Base-by-base conservation (phyloP, 2,797 vertebrate species). In the Menidia menidia region DNA sequence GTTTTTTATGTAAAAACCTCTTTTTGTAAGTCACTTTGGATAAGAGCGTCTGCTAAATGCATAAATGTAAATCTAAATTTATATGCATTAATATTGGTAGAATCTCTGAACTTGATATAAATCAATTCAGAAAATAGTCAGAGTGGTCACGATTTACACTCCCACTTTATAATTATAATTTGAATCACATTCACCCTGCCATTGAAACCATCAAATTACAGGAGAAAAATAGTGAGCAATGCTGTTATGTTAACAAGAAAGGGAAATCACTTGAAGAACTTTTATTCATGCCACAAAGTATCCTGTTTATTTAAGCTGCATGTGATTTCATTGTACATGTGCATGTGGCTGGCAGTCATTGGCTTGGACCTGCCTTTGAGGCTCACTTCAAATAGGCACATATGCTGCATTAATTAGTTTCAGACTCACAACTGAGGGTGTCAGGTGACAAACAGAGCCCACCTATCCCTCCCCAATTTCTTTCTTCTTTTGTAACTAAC, bases 341-440 rank as follows among this genome's bases (percentile, higher is more conserved):
- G 15, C 10, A 45, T 6, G 7, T 10, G 41, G 25, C 47, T 60
- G 75, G 48, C 61, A n/a, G 54, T 68, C 57, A 2, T 32, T 18
- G 59, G 33, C 64, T 72, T 42, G 68, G 68, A 78, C 69, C 73
- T 68, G 72, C 85, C 79, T 85, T 81, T 59, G 66, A 78, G 78
- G 73, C 61, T 73, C 68, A 81, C 56, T 71, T 83, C 86, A 84
- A 78, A 81, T 80, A 83, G 65, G 73, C 73, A 61, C 91, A 91
- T 89, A 89, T 91, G 91, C 82, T 88, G 85, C 82, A 75, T 85
- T 92, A 92, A 93, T 92, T 92, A 91, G 82, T 88, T 86, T 86
- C 67, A 82, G 80, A 73, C 80, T 80, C 71, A 65, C 79, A 73
- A 66, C 47, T 52, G 78, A 87, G 79, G 82, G 57, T 73, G 88